Base-by-base conservation (phyloP, 2,888 invertebrate genomes). In the Sturmia bella region DNA sequence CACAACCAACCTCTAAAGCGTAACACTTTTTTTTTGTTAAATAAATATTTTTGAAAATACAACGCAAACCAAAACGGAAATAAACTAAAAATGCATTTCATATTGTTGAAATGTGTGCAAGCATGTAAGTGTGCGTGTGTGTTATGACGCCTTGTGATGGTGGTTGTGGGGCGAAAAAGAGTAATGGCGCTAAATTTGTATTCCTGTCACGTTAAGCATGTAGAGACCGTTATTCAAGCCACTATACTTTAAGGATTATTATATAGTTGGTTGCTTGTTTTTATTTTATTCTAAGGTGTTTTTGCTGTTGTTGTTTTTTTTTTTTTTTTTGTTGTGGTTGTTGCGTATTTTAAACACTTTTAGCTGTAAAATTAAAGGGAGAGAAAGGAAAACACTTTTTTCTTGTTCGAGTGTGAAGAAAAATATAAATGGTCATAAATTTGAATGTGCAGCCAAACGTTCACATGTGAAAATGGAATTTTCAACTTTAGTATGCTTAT, bases 121-220 rank as follows among this genome's bases (percentile, higher is more conserved):
- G 39, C 41, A 27, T 50, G 21, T 39, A 0, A 50, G 17, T 63
- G 37, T 37, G 2, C 54, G 74, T 19, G 13, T 41, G 37, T 24
- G 5, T 56, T 54, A 15, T 61, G 59, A 52, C 41, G 57, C 45
- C 41, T 48, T 66, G 24, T 57, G n/a, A 54, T 17, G 11, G 17
- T 32, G 56, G 3, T 15, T 1, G 13, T 37, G 13, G 37, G 6
- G 52, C 12, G 32, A 24, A 50, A 41, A n/a, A 68, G 59, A 64
- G 76, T 74, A 59, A 77, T 74, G 77, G 77, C 63, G 61, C 57
- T 75, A 83, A 86, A 87, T 87, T 87, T 86, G 86, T 87, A 87
- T 87, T 86, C 86, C 84, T 85, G 86, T 86, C 87, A 87, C 87
- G 87, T 86, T 85, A 85, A 75, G 84, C 82, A 84, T 84, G 80